Percentiles rank a stretch among this genome's conserved stretches.
These are phyloP conservation scores for Triops longicaudatus DNA, from an alignment of 1,140 invertebrate species.

Conservation along the genomic window DNA sequence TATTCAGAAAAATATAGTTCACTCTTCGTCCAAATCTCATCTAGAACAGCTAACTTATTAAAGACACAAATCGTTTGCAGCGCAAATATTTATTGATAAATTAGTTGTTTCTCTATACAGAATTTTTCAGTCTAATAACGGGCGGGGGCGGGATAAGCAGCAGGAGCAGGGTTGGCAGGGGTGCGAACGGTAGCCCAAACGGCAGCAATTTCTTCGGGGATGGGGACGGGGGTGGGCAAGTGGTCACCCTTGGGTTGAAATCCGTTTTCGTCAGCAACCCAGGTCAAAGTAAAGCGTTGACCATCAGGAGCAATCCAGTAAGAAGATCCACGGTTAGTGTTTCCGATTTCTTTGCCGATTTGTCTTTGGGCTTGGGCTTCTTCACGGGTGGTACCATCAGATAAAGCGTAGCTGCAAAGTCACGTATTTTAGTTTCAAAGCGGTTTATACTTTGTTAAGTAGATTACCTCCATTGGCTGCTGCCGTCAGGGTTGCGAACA, in stretches of 20 bases:
- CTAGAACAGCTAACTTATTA: no score
- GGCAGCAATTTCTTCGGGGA: background rate
- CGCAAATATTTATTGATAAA: no score
- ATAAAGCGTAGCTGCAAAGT: background rate
- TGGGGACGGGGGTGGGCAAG: conserved; percentile 21
- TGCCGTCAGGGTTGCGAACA: background rate
- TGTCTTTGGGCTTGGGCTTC: conserved; percentile 19
- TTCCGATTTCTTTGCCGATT: conserved; percentile 12
- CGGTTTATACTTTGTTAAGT: background rate
- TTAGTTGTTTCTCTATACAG: no score
- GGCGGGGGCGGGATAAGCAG: background rate
- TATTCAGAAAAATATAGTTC: no score
- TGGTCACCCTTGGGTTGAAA: conserved; percentile 20
- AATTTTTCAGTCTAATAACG: background rate
- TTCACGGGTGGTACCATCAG: conserved; percentile 20
- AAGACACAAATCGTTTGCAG: no score
- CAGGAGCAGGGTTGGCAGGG: background rate
- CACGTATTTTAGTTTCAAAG: background rate
- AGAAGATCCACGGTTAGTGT: conserved; percentile 39
- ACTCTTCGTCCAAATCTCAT: no score
- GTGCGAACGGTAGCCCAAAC: background rate
- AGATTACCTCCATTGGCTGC: conserved; percentile 1
- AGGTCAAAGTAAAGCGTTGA: conserved; percentile 29
- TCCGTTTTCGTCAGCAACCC: conserved; percentile 23
- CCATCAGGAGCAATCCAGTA: conserved; percentile 33